phyloP scores from a whole-genome alignment of 2,888 invertebrate genomes.

The Troilus luridus region DNA sequence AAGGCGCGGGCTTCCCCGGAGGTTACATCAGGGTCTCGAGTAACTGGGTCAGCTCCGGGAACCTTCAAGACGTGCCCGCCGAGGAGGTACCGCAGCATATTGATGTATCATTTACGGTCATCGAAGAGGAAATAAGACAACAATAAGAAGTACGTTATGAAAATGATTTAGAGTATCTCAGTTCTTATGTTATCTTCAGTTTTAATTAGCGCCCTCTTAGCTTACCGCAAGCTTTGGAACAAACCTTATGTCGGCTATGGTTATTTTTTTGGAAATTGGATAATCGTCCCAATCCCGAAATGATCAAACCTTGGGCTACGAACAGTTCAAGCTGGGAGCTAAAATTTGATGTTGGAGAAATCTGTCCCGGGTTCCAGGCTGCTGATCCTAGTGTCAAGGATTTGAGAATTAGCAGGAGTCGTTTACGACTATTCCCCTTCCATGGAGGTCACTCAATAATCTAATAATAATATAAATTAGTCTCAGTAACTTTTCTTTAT shows the following conservation, averaged over 20 bases:
- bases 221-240: too few species aligned
- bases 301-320: not conserved
- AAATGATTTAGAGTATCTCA: not conserved
- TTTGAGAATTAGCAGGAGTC: not conserved
- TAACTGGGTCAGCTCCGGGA: constrained; percentile 31
- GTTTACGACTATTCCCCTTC: not conserved
- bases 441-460: not conserved
- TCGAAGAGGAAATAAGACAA: not conserved
- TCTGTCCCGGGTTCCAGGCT: not conserved
- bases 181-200: too few species aligned
- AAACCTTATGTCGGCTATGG: too few species aligned
- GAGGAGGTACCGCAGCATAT: not conserved
- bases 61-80: not conserved
- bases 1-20: constrained; percentile 6
- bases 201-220: too few species aligned
- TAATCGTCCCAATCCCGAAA: too few species aligned
- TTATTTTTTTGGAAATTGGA: not conserved
- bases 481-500: not conserved
- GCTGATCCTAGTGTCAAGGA: constrained; percentile 11
- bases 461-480: not conserved
- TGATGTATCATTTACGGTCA: not conserved
- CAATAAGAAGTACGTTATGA: not conserved
- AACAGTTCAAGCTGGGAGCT: not conserved
- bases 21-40: constrained; percentile 11
- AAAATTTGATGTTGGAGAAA: constrained; percentile 6